Evolutionary conservation across 1,140 invertebrate species (phyloP), one percentile per base, ranked within the genome.

Genomic region (Glossosoma conforme): DNA sequence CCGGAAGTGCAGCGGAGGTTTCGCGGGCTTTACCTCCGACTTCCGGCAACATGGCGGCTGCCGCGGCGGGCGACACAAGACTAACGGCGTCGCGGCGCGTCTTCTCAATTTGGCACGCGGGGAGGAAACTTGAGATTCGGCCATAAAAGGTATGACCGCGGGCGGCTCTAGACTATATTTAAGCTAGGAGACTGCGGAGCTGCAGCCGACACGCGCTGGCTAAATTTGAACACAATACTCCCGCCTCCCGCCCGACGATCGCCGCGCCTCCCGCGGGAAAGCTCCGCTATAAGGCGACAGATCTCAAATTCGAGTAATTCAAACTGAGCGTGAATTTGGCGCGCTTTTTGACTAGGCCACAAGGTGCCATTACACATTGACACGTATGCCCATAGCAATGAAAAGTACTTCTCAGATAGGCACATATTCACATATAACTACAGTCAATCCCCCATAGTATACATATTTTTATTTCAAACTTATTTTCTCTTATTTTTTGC

Each of bases 31-130:
- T 52, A 52, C 50, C 55, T 36, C 25, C 41, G 41, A 22, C 50
- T 57, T 57, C 55, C 55, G 55, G 55, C 50, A 57, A 57, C 55
- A 57, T 57, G 50, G 33, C 45, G 44, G 46, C 50, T 21, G 37
- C 24, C 38, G 44, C 49, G 32, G 24, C 14, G 32, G 19, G 30
- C 24, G 19, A 32, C 52, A 28, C 41, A 42, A 15, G 33, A 49
- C 48, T 44, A 37, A 28, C 38, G 33, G 43, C 45, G 21, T 18
- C 32, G 2, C 11, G 32, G 37, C 21, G 24, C 44, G 41, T 44
- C 50, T 57, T 57, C 55, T 57, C 36, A 52, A 57, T 57, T 57
- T 57, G 55, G 55, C 50, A 17, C 44, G 48, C 37, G 49, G 30
- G 32, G 44, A n/a, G 45, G 55, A 57, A 57, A 57, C 55, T 35